A percentile compares a stretch with the other conserved stretches of the same genome.
phyloP scores from a whole-genome alignment of 2,888 invertebrate genomes.

The Trichacis sp. region DNA sequence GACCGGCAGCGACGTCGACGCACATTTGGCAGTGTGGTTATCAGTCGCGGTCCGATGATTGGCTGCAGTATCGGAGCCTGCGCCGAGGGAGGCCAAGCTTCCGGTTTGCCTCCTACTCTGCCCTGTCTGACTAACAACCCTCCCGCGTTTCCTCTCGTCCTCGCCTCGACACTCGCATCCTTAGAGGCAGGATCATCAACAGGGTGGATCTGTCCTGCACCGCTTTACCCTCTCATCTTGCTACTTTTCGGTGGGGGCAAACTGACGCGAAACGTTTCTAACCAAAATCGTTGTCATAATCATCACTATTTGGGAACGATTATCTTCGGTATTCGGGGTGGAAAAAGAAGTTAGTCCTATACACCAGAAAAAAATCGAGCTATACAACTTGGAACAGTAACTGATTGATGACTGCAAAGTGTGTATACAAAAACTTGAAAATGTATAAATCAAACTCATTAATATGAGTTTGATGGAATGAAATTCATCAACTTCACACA shows the following conservation, averaged over 20 bases:
- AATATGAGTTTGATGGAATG: too few relatives aligned
- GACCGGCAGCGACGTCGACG: slow-evolving; percentile 61
- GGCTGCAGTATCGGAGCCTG: slow-evolving; percentile 69
- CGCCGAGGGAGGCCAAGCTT: slow-evolving; percentile 55
- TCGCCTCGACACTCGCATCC: slow-evolving; percentile 51
- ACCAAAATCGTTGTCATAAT: too few relatives aligned
- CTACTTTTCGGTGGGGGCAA: slow-evolving; percentile 8
- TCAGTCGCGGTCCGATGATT: slow-evolving; percentile 68
- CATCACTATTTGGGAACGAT: too few relatives aligned
- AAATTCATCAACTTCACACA: too few relatives aligned
- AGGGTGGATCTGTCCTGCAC: slow-evolving; percentile 52
- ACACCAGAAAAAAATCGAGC: too few relatives aligned
- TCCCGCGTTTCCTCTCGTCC: slow-evolving; percentile 41
- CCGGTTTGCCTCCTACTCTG: slow-evolving; percentile 32
- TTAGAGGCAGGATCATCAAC: slow-evolving; percentile 68
- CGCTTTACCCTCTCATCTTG: slow-evolving; percentile 16
- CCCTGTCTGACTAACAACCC: slow-evolving; percentile 29
- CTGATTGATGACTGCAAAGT: not conserved
- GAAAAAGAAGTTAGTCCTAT: too few relatives aligned
- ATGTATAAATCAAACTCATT: too few relatives aligned
- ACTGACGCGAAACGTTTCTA: slow-evolving; percentile 20
- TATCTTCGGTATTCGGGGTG: too few relatives aligned
- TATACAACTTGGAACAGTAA: too few relatives aligned
- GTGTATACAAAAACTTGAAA: not conserved
- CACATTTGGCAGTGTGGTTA: slow-evolving; percentile 66